These are phyloP conservation scores for Actias luna DNA, from an alignment of 2,888 invertebrate genomes.

Conservation along the genomic window DNA sequence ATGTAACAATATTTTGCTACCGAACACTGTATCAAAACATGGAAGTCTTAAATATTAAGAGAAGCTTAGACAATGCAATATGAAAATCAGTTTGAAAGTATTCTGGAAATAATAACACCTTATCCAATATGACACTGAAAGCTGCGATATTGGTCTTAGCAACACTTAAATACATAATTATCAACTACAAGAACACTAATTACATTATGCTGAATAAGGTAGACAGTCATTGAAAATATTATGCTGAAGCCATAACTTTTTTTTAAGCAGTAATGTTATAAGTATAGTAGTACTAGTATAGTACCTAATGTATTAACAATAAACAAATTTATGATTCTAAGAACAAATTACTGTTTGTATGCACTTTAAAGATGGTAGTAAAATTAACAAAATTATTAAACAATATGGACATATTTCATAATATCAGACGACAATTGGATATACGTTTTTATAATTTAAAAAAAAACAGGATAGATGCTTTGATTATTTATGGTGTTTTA, in stretches of 20 bases:
- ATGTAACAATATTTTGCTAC: not conserved
- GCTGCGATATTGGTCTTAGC: constrained; percentile 35
- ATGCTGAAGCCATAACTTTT: not conserved
- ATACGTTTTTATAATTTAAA: no score
- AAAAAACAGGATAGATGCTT: not conserved
- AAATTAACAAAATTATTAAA: no score
- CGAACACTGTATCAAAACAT: not conserved
- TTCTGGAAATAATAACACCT: not conserved
- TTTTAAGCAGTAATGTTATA: not conserved
- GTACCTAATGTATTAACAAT: constrained; percentile 56
- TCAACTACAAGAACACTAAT: constrained; percentile 39
- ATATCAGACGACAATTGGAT: not conserved
- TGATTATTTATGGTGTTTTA: constrained; percentile 33
- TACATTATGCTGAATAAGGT: constrained; percentile 49
- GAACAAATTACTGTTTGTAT: not conserved
- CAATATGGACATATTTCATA: no score
- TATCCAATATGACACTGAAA: constrained; percentile 24
- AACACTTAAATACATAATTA: constrained; percentile 42
- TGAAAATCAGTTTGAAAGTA: not conserved
- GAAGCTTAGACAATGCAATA: not conserved
- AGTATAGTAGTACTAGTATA: constrained; percentile 31
- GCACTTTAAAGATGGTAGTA: no score
- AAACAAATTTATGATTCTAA: not conserved
- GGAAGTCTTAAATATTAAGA: not conserved
- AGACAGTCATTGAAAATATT: constrained; percentile 32